Evolutionary conservation across 2,113 vertebrate genomes (phyloP), one percentile per base, ranked within the genome.

Genomic region (Mesoclemmys tuberculata): DNA sequence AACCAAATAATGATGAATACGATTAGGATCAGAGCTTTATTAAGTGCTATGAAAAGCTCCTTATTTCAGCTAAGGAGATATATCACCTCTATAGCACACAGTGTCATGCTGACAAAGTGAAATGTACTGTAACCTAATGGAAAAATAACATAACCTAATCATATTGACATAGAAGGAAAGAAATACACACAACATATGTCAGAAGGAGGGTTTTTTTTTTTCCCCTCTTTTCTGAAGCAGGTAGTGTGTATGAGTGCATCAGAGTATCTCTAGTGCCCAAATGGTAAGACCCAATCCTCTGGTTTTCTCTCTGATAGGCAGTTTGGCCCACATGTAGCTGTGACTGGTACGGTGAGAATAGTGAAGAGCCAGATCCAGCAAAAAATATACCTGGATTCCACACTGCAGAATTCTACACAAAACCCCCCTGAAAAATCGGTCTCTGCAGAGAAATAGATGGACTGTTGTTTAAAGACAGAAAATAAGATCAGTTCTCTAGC

Each of bases 11-110:
- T 41, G 95, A 96, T 48, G 93, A 93, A 77, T 84, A 80, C 93
- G 96, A 95, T 97, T 96, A 94, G 91, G 92, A 92, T 95, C 90
- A 58, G 95, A 85, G 90, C 80, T 96, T 82, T 92, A 92, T 61
- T 95, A 95, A 96, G 84, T 49, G 80, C 95, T 64, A 80, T 54
- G 90, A 93, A 97, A 95, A 95, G 95, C 89, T 82, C 79, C 90
- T 97, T 82, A 94, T 98, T 96, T 97, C 95, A 92, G 71, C 61
- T 26, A 81, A 90, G 86, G 84, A 91, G 85, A 91, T 95, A 54
- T 68, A 90, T 95, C 90, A 87, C 92, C 93, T 95, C 51, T 2
- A 77, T 41, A 81, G 95, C 80, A 91, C 94, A 80, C 91, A 91
- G 85, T 94, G 38, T 93, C 93, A 90, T 48, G 58, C 88, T 90